phyloP scores from a whole-genome alignment of 1,140 invertebrate species.

The Plodia interpunctella region DNA sequence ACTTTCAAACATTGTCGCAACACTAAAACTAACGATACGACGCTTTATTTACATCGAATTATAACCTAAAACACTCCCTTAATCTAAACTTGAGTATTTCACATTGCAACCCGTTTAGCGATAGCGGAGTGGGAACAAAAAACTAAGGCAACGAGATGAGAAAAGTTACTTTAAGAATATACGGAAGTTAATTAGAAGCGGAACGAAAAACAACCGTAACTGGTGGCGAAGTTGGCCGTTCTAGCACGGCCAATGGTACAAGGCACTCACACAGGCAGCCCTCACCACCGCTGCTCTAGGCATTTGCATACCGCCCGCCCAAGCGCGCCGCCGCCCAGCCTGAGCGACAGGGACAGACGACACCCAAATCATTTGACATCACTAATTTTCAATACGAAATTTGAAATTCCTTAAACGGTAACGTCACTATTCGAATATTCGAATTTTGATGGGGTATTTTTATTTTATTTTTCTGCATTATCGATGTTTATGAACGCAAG shows the following conservation, averaged over 20 bases:
- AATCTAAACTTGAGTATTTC: background rate
- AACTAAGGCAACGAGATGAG: slow-evolving; percentile 63
- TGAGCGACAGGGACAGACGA: slow-evolving; percentile 66
- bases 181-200: slow-evolving; percentile 75
- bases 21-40: slow-evolving; percentile 54
- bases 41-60: slow-evolving; percentile 54
- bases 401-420: slow-evolving; percentile 11
- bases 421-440: background rate
- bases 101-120: slow-evolving; percentile 41
- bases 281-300: slow-evolving; percentile 49
- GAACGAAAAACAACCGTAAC: slow-evolving; percentile 76
- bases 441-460: slow-evolving; percentile 14
- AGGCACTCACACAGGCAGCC: slow-evolving; percentile 63
- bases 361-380: slow-evolving; percentile 41
- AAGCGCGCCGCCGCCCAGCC: slow-evolving; percentile 69
- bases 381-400: slow-evolving; percentile 43
- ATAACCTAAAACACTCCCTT: slow-evolving; percentile 47
- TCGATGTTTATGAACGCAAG: slow-evolving; percentile 32
- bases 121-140: slow-evolving; percentile 42
- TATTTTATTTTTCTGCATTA: slow-evolving; percentile 13
- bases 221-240: slow-evolving; percentile 75
- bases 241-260: slow-evolving; percentile 73
- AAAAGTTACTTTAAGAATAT: slow-evolving; percentile 75
- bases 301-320: slow-evolving; percentile 76
- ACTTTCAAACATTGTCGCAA: slow-evolving; percentile 61